Evolutionary conservation across 2,113 vertebrate species (phyloP).

Genomic region (Anhinga rufa): DNA sequence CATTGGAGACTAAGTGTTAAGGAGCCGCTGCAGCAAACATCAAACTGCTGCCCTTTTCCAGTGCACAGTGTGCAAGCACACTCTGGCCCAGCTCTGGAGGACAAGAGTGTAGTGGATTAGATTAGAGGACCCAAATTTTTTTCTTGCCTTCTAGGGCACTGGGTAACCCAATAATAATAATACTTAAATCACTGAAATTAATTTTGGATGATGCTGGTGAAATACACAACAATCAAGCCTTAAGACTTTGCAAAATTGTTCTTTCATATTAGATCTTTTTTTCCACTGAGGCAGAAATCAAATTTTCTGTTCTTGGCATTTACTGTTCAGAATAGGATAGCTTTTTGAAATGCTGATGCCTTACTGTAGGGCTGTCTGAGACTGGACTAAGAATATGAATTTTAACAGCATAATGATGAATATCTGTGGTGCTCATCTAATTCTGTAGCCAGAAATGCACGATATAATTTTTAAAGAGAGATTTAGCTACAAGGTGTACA

Average conservation of each 20-base stretch:
- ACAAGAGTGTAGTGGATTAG: background rate
- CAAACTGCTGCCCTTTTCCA: background rate
- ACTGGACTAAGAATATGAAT: slow-evolving; percentile 7
- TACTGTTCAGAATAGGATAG: background rate
- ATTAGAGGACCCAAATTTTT: background rate
- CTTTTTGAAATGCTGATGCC: slow-evolving; percentile 32
- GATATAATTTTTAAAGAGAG: background rate
- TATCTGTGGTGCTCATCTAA: background rate
- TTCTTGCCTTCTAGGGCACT: background rate
- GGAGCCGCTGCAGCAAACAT: background rate
- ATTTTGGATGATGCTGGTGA: background rate
- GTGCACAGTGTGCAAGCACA: background rate
- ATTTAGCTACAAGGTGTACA: background rate
- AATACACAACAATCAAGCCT: slow-evolving; percentile 7
- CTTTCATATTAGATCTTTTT: background rate
- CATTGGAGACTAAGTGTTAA: background rate
- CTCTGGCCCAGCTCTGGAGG: background rate
- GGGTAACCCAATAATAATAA: background rate
- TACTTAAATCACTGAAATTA: background rate
- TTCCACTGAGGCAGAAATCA: background rate
- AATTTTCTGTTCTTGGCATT: slow-evolving; percentile 14
- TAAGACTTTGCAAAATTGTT: background rate
- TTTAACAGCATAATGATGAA: slow-evolving; percentile 6
- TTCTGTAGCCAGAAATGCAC: background rate
- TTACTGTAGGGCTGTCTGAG: background rate